These are phyloP conservation scores for Maniola jurtina DNA, from an alignment of 1,140 invertebrate genomes.

Conservation along the genomic window DNA sequence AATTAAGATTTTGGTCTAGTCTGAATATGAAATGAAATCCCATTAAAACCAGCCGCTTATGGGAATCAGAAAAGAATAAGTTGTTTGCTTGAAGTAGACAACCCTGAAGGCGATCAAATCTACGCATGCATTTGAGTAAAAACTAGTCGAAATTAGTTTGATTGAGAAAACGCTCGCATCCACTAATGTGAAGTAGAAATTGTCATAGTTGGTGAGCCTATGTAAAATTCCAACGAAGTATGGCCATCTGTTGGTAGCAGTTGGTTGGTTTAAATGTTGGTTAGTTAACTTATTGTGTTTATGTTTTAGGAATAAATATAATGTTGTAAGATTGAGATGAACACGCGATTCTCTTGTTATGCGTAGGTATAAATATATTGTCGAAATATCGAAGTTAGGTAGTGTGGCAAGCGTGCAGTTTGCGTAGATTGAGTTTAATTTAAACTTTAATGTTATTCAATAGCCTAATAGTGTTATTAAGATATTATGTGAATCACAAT, in stretches of 20 bases:
- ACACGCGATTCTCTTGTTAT: neutral
- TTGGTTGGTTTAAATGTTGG: constrained; percentile 6
- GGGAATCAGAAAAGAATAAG: no score
- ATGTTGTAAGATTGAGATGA: constrained; percentile 13
- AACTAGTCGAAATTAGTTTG: neutral
- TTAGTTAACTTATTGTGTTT: constrained; percentile 23
- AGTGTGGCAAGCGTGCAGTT: neutral
- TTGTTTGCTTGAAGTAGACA: no score
- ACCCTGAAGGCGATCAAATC: no score
- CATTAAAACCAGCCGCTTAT: neutral
- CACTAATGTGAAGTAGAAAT: neutral
- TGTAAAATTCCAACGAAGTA: neutral
- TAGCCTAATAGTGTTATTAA: neutral
- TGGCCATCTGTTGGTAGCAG: constrained; percentile 7
- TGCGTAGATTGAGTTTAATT: neutral
- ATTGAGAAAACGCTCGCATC: no score
- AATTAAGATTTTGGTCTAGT: neutral
- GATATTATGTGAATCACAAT: neutral
- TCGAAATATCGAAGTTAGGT: neutral
- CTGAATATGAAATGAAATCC: neutral
- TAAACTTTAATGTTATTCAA: constrained; percentile 8
- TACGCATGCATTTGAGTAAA: no score
- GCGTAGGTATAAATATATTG: neutral
- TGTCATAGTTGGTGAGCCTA: neutral
- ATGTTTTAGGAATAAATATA: constrained; percentile 13